These are phyloP conservation scores for Ridgeia piscesae DNA, from an alignment of 1,140 invertebrate species.

Conservation along the genomic window DNA sequence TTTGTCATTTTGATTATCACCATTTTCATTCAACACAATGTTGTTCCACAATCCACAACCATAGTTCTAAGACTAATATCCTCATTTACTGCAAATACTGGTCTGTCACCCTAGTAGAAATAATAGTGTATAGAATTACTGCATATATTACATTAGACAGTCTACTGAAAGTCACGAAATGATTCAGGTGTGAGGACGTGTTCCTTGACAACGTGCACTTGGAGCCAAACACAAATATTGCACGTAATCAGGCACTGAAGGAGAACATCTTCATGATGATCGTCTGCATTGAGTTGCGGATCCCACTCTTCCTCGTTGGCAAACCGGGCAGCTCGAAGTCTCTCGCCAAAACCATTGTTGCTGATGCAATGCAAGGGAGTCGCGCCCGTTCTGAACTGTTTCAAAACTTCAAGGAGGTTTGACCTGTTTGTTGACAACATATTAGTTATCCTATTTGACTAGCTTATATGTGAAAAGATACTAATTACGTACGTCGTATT, in stretches of 20 bases:
- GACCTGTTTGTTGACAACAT: no score
- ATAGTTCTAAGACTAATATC: no score
- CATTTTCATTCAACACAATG: no score
- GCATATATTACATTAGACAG: neutral
- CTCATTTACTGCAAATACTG: no score
- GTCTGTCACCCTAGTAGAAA: no score
- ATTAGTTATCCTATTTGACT: no score
- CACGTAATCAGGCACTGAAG: slow-evolving; percentile 48
- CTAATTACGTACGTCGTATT: no score
- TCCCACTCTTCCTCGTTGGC: slow-evolving; percentile 52
- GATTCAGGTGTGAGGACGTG: slow-evolving; percentile 43
- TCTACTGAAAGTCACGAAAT: neutral
- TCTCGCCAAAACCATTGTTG: slow-evolving; percentile 47
- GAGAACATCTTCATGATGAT: slow-evolving; percentile 55
- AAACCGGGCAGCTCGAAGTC: slow-evolving; percentile 55
- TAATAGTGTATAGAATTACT: no score
- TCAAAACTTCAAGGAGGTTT: slow-evolving; percentile 42
- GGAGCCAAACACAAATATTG: slow-evolving; percentile 47
- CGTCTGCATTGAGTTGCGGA: slow-evolving; percentile 46
- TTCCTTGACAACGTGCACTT: slow-evolving; percentile 44
- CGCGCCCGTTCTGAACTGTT: slow-evolving; percentile 39
- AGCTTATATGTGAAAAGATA: no score
- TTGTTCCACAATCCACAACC: no score
- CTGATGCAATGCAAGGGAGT: slow-evolving; percentile 48
- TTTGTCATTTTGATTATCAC: no score